Base-by-base conservation (phyloP, 2,797 vertebrate genomes). In the Oreochromis mossambicus region DNA sequence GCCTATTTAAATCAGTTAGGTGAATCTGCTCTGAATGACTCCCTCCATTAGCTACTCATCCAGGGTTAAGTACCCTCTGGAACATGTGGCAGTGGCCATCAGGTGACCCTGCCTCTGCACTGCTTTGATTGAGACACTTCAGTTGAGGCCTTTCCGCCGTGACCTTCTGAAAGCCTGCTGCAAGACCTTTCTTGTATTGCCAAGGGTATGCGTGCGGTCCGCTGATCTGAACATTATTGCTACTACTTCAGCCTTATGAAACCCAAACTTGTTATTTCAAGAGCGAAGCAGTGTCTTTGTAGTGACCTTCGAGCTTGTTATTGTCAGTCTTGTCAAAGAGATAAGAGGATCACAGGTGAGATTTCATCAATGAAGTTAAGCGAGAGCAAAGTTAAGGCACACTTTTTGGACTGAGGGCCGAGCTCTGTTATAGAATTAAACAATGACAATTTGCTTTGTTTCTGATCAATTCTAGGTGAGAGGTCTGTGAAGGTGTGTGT, bases 311-410 rank as follows among this genome's bases (percentile, higher is more conserved):
- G 15, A 13, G 26, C 89, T 88, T 88, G 92, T 91, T 94, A 87
- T 94, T 83, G 92, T 93, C 92, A 55, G 83, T 55, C 82, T 90
- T 86, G 92, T 92, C 90, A 88, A 78, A 83, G 78, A 89, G 93
- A 96, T 95, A 94, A 95, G 92, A 92, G 86, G 87, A 91, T 93
- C 94, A 86, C 85, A 81, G 88, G 78, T 88, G 91, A 93, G 92
- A 92, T 94, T 91, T 89, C 82, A 91, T 93, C 87, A 85, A 46
- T 76, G 75, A 83, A 85, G 79, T 75, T 79, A 85, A 91, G 88
- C 34, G 82, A 85, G 85, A 85, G 78, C 83, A 78, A 70, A 80
- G 85, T 79, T 80, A 75, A 88, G 86, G 84, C 82, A 34, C 76
- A 56, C 63, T 83, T 85, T 89, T 66, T 48, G 48, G 68, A 81